Evolutionary conservation across 2,113 vertebrate genomes (phyloP), one percentile per base, ranked within the genome.

Genomic region (Chaetops frenatus): DNA sequence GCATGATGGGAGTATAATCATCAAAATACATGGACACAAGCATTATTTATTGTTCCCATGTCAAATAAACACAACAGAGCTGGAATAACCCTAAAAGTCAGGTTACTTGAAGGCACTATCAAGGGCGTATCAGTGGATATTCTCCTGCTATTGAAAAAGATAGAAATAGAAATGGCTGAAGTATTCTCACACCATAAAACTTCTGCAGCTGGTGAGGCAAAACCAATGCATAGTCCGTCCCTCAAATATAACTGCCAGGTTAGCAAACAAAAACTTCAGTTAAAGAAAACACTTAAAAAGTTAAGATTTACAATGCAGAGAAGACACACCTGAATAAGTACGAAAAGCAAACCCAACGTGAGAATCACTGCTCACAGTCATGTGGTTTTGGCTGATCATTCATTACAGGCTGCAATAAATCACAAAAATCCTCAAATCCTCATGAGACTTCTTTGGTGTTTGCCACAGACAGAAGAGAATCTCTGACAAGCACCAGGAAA

Each of bases 301-400:
- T 10, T 6, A 48, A 23, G 8, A 57, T 27, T 73, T 61, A 62
- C 8, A 29, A 3, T 6, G 29, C 0, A 66, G 27, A 38, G 33
- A 31, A 45, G 19, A 77, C 18, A 61, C 1, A 45, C 3, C 10
- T 31, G 17, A 45, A 8, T 12, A 73, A 0, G 4, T 2, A 72
- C 0, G 0, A 33, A 69, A 76, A 81, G 10, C 48, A 91, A 93
- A 74, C 4, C 2, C 18, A n/a, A n/a, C 6, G 6, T 5, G 19
- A 74, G 9, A 84, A 81, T 28, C 23, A 70, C 11, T 81, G 45
- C 9, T 80, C 40, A 36, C 1, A 33, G 29, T 15, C 11, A 11
- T 2, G 14, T 18, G 8, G 7, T 10, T 85, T 54, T 35, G 19
- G 17, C 1, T 48, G 36, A 40, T 56, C 64, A 67, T 20, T 58